Conservation (phyloP, 2,888 invertebrate genomes). For the Nymphalis urticae region DNA sequence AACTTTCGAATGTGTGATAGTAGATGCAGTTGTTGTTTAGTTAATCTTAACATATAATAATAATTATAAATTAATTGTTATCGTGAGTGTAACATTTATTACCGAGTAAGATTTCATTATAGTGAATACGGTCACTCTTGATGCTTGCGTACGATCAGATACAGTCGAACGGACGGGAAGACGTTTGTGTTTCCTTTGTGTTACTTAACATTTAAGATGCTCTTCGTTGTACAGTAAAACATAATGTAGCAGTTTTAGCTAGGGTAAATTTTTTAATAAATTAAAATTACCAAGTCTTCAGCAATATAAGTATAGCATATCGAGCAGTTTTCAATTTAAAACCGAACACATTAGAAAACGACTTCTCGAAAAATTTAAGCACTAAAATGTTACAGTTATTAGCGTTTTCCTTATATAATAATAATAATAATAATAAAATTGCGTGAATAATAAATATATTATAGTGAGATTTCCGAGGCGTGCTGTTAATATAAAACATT, state of each 20-base stretch:
- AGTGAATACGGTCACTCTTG: slow-evolving; percentile 59
- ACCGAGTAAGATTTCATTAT: slow-evolving; percentile 66
- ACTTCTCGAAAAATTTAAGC: slow-evolving; percentile 68
- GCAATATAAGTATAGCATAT: slow-evolving; percentile 63
- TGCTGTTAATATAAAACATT: slow-evolving; percentile 29
- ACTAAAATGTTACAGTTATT: slow-evolving; percentile 64
- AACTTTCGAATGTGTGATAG: slow-evolving; percentile 83
- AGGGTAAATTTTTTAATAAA: slow-evolving; percentile 79
- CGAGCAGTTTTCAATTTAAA: slow-evolving; percentile 63
- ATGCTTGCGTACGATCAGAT: slow-evolving; percentile 64
- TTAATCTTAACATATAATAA: slow-evolving; percentile 68
- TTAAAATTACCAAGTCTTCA: slow-evolving; percentile 66
- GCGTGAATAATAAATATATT: slow-evolving; percentile 33
- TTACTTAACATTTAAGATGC: slow-evolving; percentile 64
- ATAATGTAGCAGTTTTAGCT: slow-evolving; percentile 78
- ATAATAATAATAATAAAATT: slow-evolving; percentile 46
- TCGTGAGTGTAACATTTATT: slow-evolving; percentile 79
- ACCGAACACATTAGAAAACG: slow-evolving; percentile 54
- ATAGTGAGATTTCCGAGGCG: slow-evolving; percentile 28
- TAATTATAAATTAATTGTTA: slow-evolving; percentile 77
- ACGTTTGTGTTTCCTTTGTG: slow-evolving; percentile 47
- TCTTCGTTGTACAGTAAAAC: slow-evolving; percentile 78
- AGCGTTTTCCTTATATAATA: slow-evolving; percentile 61
- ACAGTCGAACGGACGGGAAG: slow-evolving; percentile 55
- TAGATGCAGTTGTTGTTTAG: slow-evolving; percentile 83